Percentiles rank a stretch among this genome's conserved stretches.
phyloP scores from a whole-genome alignment of 2,888 invertebrate species.

The Nemurella pictetii region DNA sequence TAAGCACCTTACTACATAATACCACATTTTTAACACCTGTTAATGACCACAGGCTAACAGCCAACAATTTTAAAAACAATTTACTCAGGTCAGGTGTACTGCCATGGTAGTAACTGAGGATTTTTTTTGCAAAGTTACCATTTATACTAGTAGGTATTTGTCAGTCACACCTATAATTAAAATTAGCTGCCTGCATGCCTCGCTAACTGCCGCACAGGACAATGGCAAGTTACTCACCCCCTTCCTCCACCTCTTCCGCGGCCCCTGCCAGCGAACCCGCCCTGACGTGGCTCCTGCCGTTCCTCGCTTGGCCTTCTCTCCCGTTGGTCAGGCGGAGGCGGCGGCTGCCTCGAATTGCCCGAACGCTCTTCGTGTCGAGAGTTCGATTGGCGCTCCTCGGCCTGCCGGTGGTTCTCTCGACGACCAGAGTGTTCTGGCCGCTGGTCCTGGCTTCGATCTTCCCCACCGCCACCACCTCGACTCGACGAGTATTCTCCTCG shows the following conservation, averaged over 20 bases:
- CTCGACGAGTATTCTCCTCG: neutral
- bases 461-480: no score
- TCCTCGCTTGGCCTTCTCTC: constrained; percentile 12
- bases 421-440: neutral
- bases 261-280: constrained; percentile 32
- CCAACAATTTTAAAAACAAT: no score
- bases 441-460: neutral
- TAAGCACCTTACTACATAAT: no score
- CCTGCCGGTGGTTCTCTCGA: neutral
- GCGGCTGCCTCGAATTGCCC: neutral
- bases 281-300: constrained; percentile 24
- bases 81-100: no score
- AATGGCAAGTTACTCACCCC: neutral
- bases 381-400: neutral
- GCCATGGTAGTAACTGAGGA: no score
- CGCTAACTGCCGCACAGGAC: no score
- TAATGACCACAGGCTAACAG: no score
- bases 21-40: no score
- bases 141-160: no score
- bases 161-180: no score
- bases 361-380: neutral
- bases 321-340: neutral
- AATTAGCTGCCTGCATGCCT: no score
- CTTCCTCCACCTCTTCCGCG: constrained; percentile 2
- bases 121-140: no score